These are phyloP conservation scores for Aldrovandia affinis DNA, from an alignment of 2,797 vertebrate genomes.

Conservation along the genomic window DNA sequence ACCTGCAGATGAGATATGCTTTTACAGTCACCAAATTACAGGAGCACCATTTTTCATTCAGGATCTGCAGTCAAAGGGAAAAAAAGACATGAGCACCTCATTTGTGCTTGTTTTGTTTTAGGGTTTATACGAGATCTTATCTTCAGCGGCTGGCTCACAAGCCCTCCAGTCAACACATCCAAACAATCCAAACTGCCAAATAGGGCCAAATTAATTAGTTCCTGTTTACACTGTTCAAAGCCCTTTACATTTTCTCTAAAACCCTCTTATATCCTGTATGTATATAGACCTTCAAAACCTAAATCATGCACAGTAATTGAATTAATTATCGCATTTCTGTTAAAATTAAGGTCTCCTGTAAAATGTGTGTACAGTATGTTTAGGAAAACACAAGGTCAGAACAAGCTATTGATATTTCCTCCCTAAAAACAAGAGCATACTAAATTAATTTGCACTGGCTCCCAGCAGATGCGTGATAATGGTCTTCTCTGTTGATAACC, in stretches of 20 bases:
- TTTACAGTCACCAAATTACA: conserved; percentile 8
- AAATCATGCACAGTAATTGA: background rate
- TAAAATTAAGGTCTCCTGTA: background rate
- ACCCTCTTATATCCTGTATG: background rate
- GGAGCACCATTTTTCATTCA: conserved; percentile 14
- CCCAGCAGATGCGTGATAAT: background rate
- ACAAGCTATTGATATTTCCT: conserved; percentile 2
- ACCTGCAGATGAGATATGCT: conserved; percentile 9
- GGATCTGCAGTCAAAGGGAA: conserved; percentile 6
- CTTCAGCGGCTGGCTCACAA: no score
- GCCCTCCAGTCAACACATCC: background rate
- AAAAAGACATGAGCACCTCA: no score
- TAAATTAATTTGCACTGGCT: conserved; percentile 8
- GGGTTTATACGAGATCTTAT: background rate
- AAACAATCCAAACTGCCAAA: background rate
- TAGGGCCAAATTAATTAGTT: conserved; percentile 16
- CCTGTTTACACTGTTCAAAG: background rate
- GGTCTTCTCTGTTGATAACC: conserved; percentile 1
- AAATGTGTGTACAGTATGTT: background rate
- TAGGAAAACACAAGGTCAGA: background rate
- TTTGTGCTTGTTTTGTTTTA: background rate
- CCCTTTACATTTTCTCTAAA: background rate
- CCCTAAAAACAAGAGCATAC: background rate
- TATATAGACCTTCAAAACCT: background rate
- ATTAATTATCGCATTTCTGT: background rate